Evolutionary conservation across 2,113 vertebrate species (phyloP).

Genomic region (Agelaius phoeniceus): DNA sequence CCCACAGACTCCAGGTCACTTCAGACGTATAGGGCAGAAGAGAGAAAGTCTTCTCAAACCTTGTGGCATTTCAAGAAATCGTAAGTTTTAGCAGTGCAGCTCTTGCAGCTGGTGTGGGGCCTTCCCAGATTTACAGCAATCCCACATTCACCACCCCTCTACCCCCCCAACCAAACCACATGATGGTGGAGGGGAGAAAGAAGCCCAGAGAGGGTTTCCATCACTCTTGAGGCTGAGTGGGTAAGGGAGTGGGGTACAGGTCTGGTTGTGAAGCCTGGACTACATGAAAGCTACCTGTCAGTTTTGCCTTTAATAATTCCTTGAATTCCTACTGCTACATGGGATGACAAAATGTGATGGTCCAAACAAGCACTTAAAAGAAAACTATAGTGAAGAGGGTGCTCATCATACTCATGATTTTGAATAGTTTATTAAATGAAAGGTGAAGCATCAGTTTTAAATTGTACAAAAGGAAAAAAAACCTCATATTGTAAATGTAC

Average conservation of each 20-base stretch:
- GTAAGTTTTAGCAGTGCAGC: background rate
- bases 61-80: background rate
- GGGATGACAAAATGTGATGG: constrained; percentile 73
- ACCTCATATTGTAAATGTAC: constrained; percentile 89
- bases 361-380: constrained; percentile 56
- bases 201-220: background rate
- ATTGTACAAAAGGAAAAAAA: constrained; percentile 95
- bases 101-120: background rate
- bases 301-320: background rate
- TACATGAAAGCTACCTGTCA: background rate
- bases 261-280: background rate
- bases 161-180: background rate
- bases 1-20: background rate
- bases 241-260: background rate
- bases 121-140: background rate
- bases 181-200: background rate
- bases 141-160: background rate
- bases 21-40: background rate
- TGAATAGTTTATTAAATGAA: constrained; percentile 93
- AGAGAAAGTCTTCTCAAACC: background rate
- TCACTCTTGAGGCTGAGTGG: background rate
- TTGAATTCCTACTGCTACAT: background rate
- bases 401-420: constrained; percentile 79
- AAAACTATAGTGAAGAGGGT: constrained; percentile 70
- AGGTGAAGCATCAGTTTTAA: constrained; percentile 93